Evolutionary conservation across 2,888 invertebrate genomes (phyloP).

Genomic region (Poecilus cupreus): DNA sequence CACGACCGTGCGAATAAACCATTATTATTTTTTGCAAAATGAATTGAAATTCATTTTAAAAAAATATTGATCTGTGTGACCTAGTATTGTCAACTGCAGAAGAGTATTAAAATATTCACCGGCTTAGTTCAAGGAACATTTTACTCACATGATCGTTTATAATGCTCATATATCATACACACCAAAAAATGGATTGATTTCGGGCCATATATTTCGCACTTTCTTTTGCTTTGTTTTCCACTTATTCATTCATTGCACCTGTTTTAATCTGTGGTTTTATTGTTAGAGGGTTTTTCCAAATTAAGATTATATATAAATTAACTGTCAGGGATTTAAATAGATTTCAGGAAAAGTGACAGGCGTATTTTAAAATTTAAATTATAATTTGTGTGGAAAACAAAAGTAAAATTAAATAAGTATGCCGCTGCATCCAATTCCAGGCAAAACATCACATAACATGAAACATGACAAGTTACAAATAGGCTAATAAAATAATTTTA

Average conservation of each 20-base stretch:
- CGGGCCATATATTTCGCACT: not conserved
- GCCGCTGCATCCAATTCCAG: too few species aligned
- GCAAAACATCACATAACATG: not conserved
- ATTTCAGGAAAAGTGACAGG: not conserved
- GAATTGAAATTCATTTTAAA: conserved; percentile 46
- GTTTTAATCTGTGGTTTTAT: too few species aligned
- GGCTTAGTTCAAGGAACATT: conserved; percentile 29
- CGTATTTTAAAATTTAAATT: not conserved
- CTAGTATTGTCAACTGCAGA: conserved; percentile 48
- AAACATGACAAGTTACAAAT: conserved; percentile 12
- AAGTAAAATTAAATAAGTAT: too few species aligned
- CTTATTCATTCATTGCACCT: not conserved
- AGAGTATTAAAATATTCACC: conserved; percentile 44
- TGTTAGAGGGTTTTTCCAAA: not conserved
- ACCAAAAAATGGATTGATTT: conserved; percentile 15
- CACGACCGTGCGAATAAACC: conserved; percentile 18
- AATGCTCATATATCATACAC: not conserved
- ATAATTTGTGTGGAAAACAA: not conserved
- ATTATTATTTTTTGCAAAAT: conserved; percentile 37
- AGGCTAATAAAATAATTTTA: conserved; percentile 20
- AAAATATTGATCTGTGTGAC: conserved; percentile 46
- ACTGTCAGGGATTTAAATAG: not conserved
- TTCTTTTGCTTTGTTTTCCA: not conserved
- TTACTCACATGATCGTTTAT: conserved; percentile 26
- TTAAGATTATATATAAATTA: not conserved